Evolutionary conservation across 2,888 invertebrate species (phyloP).

Genomic region (Gastracanthus pulcherrimus): DNA sequence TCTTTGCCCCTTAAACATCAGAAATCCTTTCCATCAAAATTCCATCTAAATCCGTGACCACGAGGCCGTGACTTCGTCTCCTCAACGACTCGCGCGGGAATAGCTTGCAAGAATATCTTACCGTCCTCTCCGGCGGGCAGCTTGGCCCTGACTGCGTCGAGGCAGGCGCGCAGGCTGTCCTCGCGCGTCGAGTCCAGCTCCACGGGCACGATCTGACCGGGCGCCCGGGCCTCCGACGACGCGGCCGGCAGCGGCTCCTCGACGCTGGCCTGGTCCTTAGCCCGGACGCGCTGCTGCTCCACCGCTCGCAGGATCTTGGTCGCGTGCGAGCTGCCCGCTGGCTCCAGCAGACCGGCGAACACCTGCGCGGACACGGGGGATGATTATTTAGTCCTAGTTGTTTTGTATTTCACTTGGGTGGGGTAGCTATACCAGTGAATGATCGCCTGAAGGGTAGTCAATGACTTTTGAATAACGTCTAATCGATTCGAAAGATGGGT

Average conservation of each 20-base stretch:
- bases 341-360: conserved; percentile 85
- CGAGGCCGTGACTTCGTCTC: no score
- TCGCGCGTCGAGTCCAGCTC: conserved; percentile 88
- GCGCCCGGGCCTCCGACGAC: conserved; percentile 75
- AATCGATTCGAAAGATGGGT: no score
- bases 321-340: conserved; percentile 79
- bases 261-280: conserved; percentile 75
- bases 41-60: no score
- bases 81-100: no score
- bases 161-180: conserved; percentile 88
- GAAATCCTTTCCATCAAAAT: no score
- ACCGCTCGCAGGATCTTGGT: conserved; percentile 82
- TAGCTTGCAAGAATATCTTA: no score
- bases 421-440: no score
- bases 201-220: conserved; percentile 82
- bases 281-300: conserved; percentile 80
- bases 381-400: no score
- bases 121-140: conserved; percentile 91
- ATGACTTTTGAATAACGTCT: no score
- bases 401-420: no score
- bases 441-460: no score
- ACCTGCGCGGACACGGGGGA: conserved; percentile 79
- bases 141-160: conserved; percentile 88
- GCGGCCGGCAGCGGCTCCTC: conserved; percentile 75
- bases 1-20: no score